Percentiles rank a stretch among this genome's conserved stretches.
Conservation (phyloP, 1,140 invertebrate species). For the Heterodera carotae region DNA sequence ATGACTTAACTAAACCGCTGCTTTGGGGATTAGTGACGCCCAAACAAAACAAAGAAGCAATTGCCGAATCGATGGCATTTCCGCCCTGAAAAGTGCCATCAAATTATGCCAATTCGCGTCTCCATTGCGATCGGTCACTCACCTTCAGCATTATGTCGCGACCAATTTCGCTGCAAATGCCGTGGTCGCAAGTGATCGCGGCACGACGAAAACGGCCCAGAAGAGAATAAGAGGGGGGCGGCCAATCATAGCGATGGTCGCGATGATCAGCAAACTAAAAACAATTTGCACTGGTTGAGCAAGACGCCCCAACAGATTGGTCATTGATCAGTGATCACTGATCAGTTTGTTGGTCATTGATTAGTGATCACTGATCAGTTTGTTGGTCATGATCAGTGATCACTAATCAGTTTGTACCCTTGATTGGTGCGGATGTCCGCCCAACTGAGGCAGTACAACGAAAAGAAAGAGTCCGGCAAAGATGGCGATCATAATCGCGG, state of each 20-base stretch:
- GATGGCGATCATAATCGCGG: constrained; percentile 43
- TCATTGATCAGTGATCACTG: background rate
- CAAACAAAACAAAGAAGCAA: constrained; percentile 82
- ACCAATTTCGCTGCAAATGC: constrained; percentile 63
- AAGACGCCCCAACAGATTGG: background rate
- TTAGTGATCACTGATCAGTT: background rate
- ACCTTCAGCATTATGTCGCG: constrained; percentile 72
- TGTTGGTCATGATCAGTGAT: constrained; percentile 3
- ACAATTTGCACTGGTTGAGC: too few species aligned
- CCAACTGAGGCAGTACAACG: constrained; percentile 45
- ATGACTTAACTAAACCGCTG: constrained; percentile 66
- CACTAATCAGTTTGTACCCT: constrained; percentile 31
- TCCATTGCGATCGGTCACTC: too few species aligned
- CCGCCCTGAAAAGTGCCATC: constrained; percentile 71
- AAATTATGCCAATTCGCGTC: too few species aligned
- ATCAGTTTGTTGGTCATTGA: background rate
- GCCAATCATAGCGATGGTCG: constrained; percentile 56
- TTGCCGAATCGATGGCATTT: constrained; percentile 81
- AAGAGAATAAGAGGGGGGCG: constrained; percentile 51
- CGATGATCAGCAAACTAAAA: constrained; percentile 44
- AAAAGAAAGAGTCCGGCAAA: constrained; percentile 39
- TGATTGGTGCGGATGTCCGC: constrained; percentile 4
- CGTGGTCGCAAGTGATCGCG: constrained; percentile 63
- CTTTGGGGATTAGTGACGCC: constrained; percentile 81
- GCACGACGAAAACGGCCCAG: constrained; percentile 57